Base-by-base conservation (phyloP, 1,140 invertebrate species). In the Lordiphosa collinella region DNA sequence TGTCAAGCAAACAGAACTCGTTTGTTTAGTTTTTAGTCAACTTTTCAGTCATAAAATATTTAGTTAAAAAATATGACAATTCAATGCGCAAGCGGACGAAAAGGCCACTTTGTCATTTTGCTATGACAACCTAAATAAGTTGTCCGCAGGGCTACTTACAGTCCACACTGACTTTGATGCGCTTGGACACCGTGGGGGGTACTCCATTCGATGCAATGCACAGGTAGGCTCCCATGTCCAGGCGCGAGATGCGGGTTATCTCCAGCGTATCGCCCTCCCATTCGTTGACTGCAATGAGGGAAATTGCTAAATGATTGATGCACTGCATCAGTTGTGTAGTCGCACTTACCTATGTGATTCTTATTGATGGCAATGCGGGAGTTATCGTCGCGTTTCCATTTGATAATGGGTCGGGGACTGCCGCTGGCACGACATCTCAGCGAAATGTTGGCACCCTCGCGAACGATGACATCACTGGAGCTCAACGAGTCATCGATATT, bases 121-220 rank as follows among this genome's bases (percentile, higher is more conserved):
- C 3, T 4, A 9, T 22, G 40, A 36, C 52, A 52, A 43, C 41
- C 13, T 29, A 44, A 43, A 35, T 38, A 48, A 31, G 7, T 16
- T 38, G 13, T 14, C 18, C 5, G 25, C 22, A 14, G 18, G 32
- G 16, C 37, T 89, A 96, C 96, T 96, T 90, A 97, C 96, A 98
- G 89, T 97, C 95, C 35, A 98, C 96, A 90, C 95, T 96, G 82
- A 98, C 94, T 92, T 96, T 96, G 75, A 98, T 96, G 86, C 95
- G 92, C 89, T 97, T 97, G 89, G 95, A 96, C 59, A 97, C 96
- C 37, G 93, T 93, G 2, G 94, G 94, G 25, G 94, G 94, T 22
- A 95, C 93, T 2, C 93, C 93, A 79, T 95, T 95, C 80, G 88
- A 90, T 71, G 88, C 87, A 47, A 97, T 96, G 89, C 96, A 97